phyloP scores from a whole-genome alignment of 1,140 invertebrate species.

The Pseudomyrmex flavicornis region DNA sequence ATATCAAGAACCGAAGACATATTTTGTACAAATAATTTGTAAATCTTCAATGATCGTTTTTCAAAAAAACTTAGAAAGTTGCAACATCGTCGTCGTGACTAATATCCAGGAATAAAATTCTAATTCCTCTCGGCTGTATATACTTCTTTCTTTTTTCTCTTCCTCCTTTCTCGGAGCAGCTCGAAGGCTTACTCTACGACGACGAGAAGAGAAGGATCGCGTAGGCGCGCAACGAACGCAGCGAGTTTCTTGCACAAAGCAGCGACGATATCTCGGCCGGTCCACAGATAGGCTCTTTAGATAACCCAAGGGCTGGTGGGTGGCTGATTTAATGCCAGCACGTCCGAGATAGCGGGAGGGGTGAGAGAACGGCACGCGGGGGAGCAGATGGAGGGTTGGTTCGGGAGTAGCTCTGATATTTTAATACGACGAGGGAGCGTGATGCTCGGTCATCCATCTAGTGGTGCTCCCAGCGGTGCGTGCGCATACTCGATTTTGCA shows the following conservation, averaged over 20 bases:
- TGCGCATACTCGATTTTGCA: slow-evolving; percentile 80
- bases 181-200: slow-evolving; percentile 25
- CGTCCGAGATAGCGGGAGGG: slow-evolving; percentile 33
- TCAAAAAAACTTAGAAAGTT: slow-evolving; percentile 4
- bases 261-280: slow-evolving; percentile 72
- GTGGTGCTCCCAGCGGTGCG: slow-evolving; percentile 68
- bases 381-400: slow-evolving; percentile 41
- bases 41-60: not conserved
- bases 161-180: slow-evolving; percentile 33
- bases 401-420: slow-evolving; percentile 74
- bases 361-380: slow-evolving; percentile 24
- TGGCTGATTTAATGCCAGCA: slow-evolving; percentile 79
- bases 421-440: slow-evolving; percentile 78
- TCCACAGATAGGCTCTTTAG: slow-evolving; percentile 79
- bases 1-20: no score
- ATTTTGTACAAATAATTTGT: not conserved
- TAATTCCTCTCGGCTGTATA: no score
- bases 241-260: slow-evolving; percentile 60
- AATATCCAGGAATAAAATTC: slow-evolving; percentile 8
- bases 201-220: slow-evolving; percentile 35
- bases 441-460: slow-evolving; percentile 81
- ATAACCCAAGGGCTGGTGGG: slow-evolving; percentile 81
- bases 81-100: slow-evolving; percentile 13
- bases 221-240: slow-evolving; percentile 65
- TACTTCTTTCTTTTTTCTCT: slow-evolving; percentile 35